Conservation (phyloP, 1,140 invertebrate genomes). For the Triops longicaudatus region DNA sequence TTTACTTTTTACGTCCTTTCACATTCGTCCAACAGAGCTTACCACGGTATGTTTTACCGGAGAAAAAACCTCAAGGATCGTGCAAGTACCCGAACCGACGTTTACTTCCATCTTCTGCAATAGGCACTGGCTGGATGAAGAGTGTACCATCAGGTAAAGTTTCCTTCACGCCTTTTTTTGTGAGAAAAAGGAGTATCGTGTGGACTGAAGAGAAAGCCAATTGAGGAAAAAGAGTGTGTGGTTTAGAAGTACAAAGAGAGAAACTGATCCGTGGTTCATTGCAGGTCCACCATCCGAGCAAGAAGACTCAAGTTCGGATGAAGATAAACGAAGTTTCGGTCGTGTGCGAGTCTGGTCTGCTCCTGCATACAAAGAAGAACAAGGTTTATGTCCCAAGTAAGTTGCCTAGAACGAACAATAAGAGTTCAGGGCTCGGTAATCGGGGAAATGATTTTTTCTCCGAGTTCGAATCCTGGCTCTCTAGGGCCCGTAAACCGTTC, state of each 20-base stretch:
- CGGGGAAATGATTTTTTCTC: not conserved
- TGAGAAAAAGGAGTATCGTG: too few species aligned
- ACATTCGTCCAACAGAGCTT: slow-evolving; percentile 41
- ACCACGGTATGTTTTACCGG: slow-evolving; percentile 65
- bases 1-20: not conserved
- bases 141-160: not conserved
- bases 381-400: slow-evolving; percentile 6
- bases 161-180: not conserved
- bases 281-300: not conserved
- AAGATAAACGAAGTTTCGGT: slow-evolving; percentile 8
- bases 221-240: not conserved
- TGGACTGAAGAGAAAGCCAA: too few species aligned
- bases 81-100: slow-evolving; percentile 30
- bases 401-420: not conserved
- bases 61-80: slow-evolving; percentile 39
- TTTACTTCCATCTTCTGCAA: slow-evolving; percentile 21
- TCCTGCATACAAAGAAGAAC: not conserved
- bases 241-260: not conserved
- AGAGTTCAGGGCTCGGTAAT: not conserved
- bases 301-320: slow-evolving; percentile 8
- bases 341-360: slow-evolving; percentile 1
- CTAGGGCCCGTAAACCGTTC: not conserved
- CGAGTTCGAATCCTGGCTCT: not conserved
- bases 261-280: not conserved
- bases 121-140: slow-evolving; percentile 20